A percentile compares a stretch with the other conserved stretches of the same genome.
Evolutionary conservation across 2,797 vertebrate species (phyloP).

Genomic region (Gallinago stenura): DNA sequence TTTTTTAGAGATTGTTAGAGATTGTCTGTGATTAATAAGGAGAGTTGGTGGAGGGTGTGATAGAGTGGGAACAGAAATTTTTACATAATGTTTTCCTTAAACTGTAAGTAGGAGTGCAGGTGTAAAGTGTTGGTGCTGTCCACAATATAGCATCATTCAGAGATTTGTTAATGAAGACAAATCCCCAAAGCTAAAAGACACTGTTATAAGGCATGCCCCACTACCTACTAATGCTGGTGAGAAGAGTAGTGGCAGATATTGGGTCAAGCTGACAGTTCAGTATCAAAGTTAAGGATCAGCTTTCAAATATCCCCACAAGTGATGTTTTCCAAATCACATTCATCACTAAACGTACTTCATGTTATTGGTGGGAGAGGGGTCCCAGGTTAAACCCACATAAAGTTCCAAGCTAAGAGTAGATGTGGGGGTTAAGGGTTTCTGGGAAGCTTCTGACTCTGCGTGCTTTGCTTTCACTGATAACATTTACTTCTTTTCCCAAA

Average conservation of each 20-base stretch:
- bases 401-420: neutral
- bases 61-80: neutral
- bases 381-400: neutral
- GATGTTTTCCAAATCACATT: neutral
- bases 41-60: neutral
- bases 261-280: neutral
- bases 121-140: neutral
- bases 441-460: neutral
- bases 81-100: neutral
- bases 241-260: neutral
- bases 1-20: neutral
- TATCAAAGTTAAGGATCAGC: neutral
- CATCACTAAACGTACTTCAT: neutral
- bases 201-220: neutral
- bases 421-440: neutral
- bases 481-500: neutral
- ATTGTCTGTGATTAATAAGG: neutral
- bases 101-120: neutral
- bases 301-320: neutral
- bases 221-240: neutral
- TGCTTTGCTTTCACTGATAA: neutral
- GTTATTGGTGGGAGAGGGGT: neutral
- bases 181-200: neutral
- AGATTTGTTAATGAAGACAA: neutral
- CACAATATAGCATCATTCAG: neutral